Conservation (phyloP, 2,797 vertebrate genomes). For the Parambassis ranga region DNA sequence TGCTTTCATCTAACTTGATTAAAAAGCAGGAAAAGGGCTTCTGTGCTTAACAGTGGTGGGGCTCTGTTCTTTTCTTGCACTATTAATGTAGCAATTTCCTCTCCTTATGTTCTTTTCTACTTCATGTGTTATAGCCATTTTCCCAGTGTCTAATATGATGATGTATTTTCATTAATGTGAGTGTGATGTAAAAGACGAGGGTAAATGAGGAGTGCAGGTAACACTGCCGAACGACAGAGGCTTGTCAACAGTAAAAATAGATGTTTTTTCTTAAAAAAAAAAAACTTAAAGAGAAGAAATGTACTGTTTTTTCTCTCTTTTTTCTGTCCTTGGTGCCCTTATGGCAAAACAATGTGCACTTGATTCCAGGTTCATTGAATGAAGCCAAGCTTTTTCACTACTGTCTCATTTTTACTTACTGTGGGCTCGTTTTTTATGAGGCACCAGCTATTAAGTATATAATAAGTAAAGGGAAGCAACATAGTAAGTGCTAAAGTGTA, state of each 20-base stretch:
- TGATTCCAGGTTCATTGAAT: no score
- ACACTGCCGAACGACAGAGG: no score
- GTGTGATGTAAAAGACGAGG: not conserved
- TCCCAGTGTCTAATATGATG: no score
- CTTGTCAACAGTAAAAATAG: no score
- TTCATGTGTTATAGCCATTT: not conserved
- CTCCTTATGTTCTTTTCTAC: not conserved
- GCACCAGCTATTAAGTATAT: no score
- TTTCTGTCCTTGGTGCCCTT: not conserved
- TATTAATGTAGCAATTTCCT: not conserved
- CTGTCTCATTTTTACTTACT: no score
- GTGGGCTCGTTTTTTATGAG: no score
- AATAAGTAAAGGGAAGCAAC: no score
- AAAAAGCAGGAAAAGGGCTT: not conserved
- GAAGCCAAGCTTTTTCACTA: no score
- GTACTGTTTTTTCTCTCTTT: not conserved
- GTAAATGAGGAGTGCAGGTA: no score
- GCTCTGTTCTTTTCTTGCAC: not conserved
- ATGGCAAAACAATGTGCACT: not conserved
- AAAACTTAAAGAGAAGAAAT: not conserved
- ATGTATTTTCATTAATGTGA: not conserved
- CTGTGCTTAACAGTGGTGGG: not conserved
- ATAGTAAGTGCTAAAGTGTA: no score
- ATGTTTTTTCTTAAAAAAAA: no score
- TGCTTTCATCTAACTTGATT: conserved; percentile 25